Evolutionary conservation across 2,888 invertebrate genomes (phyloP).

Genomic region (Oxycera nigricornis): DNA sequence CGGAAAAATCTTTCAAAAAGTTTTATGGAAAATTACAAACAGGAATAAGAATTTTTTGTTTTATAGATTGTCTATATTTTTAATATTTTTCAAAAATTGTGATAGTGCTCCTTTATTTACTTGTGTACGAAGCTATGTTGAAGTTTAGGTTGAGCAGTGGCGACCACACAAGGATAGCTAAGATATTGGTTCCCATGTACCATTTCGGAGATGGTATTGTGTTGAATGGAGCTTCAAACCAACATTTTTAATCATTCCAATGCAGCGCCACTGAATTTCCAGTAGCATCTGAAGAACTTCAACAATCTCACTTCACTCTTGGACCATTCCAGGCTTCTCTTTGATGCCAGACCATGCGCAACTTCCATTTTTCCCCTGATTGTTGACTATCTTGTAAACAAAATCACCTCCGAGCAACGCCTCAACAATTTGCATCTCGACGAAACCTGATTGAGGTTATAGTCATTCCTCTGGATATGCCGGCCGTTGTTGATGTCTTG

Average conservation of each 20-base stretch:
- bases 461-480: not conserved
- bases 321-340: not conserved
- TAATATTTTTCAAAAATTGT: too few species aligned
- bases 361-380: not conserved
- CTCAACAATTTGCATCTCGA: conserved; percentile 10
- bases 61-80: too few species aligned
- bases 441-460: conserved; percentile 11
- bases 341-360: not conserved
- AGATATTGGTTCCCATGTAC: too few species aligned
- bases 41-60: too few species aligned
- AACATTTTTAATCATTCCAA: not conserved
- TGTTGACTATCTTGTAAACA: conserved; percentile 32
- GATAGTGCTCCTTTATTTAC: too few species aligned
- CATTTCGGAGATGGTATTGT: too few species aligned
- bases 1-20: too few species aligned
- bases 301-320: conserved; percentile 9
- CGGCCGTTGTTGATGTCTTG: not conserved
- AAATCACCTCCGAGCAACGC: not conserved
- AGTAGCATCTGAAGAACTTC: not conserved
- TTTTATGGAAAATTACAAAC: too few species aligned
- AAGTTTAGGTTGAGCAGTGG: too few species aligned
- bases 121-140: too few species aligned
- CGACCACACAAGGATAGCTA: too few species aligned
- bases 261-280: conserved; percentile 2
- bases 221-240: not conserved